These are phyloP conservation scores for Temnopleurus reevesii DNA, from an alignment of 53 echinoderm and acorn worm genomes.

Conservation along the genomic window DNA sequence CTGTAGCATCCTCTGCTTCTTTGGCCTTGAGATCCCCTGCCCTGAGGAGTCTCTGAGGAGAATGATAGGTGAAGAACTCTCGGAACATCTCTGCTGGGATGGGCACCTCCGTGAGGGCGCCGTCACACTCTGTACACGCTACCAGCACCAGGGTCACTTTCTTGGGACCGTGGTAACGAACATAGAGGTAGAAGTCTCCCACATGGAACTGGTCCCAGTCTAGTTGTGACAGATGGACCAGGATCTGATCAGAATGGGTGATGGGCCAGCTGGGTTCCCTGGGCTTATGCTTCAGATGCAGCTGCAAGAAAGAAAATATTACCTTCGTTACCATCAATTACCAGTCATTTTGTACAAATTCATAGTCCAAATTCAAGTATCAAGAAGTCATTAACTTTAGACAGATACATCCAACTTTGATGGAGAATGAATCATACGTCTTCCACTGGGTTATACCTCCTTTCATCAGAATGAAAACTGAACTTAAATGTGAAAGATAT, in stretches of 20 bases:
- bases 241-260: constrained; percentile 43
- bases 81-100: constrained; percentile 31
- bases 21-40: not conserved
- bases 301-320: constrained; percentile 51
- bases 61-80: constrained; percentile 35
- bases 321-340: not conserved
- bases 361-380: no score
- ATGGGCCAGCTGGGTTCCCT: constrained; percentile 80
- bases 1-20: not conserved
- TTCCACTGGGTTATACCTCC: no score
- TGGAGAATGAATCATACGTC: no score
- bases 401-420: no score
- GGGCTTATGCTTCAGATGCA: constrained; percentile 71
- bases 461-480: no score
- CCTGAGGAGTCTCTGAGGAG: constrained; percentile 24
- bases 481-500: no score
- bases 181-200: constrained; percentile 49
- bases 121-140: not conserved
- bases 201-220: constrained; percentile 48
- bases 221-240: constrained; percentile 44
- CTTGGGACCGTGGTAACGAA: constrained; percentile 38
- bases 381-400: no score
- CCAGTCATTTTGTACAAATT: no score
- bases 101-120: constrained; percentile 15
- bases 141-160: constrained; percentile 37